These are phyloP conservation scores for Limnephilus lunatus DNA, from an alignment of 2,888 invertebrate species.

Conservation along the genomic window DNA sequence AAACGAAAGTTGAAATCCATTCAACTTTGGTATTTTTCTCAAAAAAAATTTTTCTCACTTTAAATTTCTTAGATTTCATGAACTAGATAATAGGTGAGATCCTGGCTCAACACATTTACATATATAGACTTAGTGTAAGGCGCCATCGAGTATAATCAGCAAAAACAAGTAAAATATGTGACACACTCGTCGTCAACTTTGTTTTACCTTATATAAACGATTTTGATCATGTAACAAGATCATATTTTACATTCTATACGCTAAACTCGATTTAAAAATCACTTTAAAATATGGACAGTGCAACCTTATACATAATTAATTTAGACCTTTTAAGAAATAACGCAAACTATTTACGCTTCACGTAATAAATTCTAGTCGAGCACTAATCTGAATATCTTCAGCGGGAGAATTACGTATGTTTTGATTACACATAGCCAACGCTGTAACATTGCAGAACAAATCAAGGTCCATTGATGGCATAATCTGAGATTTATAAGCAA, in stretches of 20 bases:
- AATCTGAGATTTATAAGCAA: not conserved
- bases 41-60: too few species aligned
- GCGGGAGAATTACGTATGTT: not conserved
- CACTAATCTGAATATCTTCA: not conserved
- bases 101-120: too few species aligned
- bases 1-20: too few species aligned
- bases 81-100: too few species aligned
- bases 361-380: not conserved
- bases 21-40: too few species aligned
- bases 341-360: not conserved
- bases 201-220: not conserved
- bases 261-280: not conserved
- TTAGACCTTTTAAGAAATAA: not conserved
- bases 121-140: too few species aligned
- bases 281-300: not conserved
- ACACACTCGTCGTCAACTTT: not conserved
- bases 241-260: not conserved
- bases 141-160: too few species aligned
- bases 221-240: not conserved
- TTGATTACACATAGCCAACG: not conserved
- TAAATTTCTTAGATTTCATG: too few species aligned
- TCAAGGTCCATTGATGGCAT: slow-evolving; percentile 26
- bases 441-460: not conserved
- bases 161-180: too few species aligned
- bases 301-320: not conserved